A percentile compares a stretch with the other conserved stretches of the same genome.
Evolutionary conservation across 2,888 invertebrate species (phyloP).

Genomic region (Cheilosia pagana): DNA sequence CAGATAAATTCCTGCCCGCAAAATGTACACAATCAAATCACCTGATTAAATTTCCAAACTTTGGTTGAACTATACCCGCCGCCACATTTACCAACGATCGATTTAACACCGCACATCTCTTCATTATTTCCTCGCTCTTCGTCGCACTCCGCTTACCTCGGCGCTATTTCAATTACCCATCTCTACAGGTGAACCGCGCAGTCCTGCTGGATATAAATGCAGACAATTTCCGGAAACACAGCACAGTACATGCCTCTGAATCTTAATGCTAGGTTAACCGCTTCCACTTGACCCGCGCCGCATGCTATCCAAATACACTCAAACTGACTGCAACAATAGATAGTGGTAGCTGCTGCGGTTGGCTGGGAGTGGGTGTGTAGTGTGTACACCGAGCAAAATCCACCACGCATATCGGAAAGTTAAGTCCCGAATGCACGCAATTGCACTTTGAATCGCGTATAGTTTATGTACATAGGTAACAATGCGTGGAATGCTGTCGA

Average conservation of each 20-base stretch:
- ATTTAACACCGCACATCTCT: background rate
- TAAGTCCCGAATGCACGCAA: constrained; percentile 1
- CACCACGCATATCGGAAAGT: background rate
- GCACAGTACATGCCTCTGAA: constrained; percentile 20
- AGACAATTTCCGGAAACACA: constrained; percentile 41
- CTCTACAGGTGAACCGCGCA: constrained; percentile 17
- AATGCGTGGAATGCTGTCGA: constrained; percentile 4
- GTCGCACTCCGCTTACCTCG: constrained; percentile 27
- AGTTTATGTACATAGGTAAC: background rate
- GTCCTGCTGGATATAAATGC: constrained; percentile 18
- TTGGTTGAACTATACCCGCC: background rate
- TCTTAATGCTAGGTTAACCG: constrained; percentile 47
- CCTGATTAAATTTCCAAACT: background rate
- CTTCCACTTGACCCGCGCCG: constrained; percentile 37
- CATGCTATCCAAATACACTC: background rate
- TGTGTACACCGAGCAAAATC: background rate
- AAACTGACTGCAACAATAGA: constrained; percentile 1
- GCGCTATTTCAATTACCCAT: constrained; percentile 21
- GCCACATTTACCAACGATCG: background rate
- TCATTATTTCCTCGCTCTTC: background rate
- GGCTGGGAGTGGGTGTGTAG: background rate
- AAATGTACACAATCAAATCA: background rate
- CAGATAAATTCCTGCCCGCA: too few relatives aligned
- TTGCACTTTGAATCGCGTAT: background rate
- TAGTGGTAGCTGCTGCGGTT: constrained; percentile 33